Conservation (phyloP, 1,140 invertebrate genomes). For the Muscidifurax raptorellus region DNA sequence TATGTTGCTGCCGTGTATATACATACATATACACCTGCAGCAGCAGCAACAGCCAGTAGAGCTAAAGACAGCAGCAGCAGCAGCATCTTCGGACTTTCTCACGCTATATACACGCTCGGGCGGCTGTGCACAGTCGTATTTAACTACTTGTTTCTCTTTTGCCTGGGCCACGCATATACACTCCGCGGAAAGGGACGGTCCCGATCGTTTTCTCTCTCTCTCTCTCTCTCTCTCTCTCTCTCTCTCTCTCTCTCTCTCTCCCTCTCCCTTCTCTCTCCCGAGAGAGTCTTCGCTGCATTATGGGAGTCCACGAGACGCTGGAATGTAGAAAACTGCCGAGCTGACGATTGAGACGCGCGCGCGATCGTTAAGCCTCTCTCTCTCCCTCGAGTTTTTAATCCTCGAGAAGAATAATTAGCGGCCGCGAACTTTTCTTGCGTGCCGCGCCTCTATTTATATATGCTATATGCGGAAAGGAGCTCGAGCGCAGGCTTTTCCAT, state of each 20-base stretch:
- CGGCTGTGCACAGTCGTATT: constrained; percentile 53
- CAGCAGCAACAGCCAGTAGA: not conserved
- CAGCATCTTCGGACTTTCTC: constrained; percentile 38
- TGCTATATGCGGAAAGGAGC: not conserved
- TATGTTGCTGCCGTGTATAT: not conserved
- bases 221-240: not conserved
- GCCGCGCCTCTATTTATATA: constrained; percentile 11
- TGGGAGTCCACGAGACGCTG: not conserved
- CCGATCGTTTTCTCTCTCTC: constrained; percentile 38
- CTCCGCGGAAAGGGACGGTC: constrained; percentile 21
- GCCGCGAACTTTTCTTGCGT: not conserved
- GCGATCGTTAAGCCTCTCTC: constrained; percentile 27
- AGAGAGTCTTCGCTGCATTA: constrained; percentile 3
- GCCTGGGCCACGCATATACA: constrained; percentile 37
- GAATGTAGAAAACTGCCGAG: constrained; percentile 48
- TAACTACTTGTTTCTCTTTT: constrained; percentile 61
- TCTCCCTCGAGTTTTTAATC: constrained; percentile 12
- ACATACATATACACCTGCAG: not conserved
- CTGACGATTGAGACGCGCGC: constrained; percentile 32
- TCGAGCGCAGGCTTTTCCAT: no score
- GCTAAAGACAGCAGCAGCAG: constrained; percentile 8
- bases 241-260: not conserved
- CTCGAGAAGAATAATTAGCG: not conserved
- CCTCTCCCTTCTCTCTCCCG: not conserved
- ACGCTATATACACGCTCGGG: constrained; percentile 34